phyloP scores from a whole-genome alignment of 2,113 vertebrate species.

The Martes martes region DNA sequence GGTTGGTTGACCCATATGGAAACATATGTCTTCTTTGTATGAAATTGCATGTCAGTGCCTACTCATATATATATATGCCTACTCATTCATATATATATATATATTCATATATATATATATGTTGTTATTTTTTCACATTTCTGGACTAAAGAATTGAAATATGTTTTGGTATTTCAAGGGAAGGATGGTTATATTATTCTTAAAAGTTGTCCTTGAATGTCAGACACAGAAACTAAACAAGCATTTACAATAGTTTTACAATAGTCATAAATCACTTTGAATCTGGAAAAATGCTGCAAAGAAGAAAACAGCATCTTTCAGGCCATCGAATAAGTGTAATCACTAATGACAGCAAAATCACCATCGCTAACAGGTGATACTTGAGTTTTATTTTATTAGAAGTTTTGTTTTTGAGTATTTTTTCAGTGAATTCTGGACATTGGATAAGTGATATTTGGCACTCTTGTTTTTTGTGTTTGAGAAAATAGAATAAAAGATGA shows the following conservation, averaged over 20 bases:
- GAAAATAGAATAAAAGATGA: not conserved
- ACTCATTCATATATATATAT: too few relatives aligned
- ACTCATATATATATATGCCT: not conserved
- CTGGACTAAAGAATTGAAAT: not conserved
- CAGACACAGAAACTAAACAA: conserved; percentile 66
- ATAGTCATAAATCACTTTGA: conserved; percentile 76
- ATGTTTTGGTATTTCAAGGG: conserved; percentile 52
- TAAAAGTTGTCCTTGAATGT: conserved; percentile 57
- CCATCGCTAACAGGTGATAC: conserved; percentile 48
- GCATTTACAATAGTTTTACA: not conserved
- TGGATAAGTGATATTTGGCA: not conserved
- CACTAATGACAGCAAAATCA: conserved; percentile 34
- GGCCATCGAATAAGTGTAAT: conserved; percentile 67
- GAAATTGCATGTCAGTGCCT: not conserved
- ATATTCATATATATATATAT: too few relatives aligned
- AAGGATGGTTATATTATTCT: conserved; percentile 72
- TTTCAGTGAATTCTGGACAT: not conserved
- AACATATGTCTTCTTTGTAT: not conserved
- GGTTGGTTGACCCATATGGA: not conserved
- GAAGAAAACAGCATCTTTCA: conserved; percentile 64
- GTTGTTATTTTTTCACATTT: not conserved
- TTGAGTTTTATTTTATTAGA: not conserved
- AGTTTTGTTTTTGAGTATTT: not conserved
- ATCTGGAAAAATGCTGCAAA: conserved; percentile 67
- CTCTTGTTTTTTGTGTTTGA: not conserved